Evolutionary conservation across 2,888 invertebrate genomes (phyloP), one percentile per base, ranked within the genome.

Genomic region (Isoperla grammatica): DNA sequence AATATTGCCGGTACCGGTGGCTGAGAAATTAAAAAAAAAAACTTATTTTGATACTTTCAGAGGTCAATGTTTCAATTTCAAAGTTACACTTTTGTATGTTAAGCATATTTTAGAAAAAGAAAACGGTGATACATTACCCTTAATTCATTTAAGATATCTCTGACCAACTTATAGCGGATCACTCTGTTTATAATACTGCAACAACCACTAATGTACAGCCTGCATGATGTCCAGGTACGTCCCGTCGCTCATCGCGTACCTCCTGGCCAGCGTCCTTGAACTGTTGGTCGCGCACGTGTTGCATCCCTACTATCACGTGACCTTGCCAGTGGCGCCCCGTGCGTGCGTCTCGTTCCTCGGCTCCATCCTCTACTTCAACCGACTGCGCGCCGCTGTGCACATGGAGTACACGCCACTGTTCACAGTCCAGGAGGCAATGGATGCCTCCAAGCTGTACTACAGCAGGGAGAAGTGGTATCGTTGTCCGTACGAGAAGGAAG

Each of bases 311-410:
- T 29, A 29, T 8, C 13, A 49, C 1, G n/a, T 63, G 2, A 37
- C 54, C 20, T 50, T 77, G 15, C 68, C 72, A 39, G 59, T 72
- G 5, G 74, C 77, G 1, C 74, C 75, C 6, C 71, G 76, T 2
- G 73, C 74, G 29, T 67, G 77, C n/a, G 72, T 78, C n/a, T 74
- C 77, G 6, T 79, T 75, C 64, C 72, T 78, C n/a, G 74, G 81
- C 55, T 83, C 80, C 17, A 78, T 80, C 60, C 69, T 83, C 48
- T 76, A 81, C 69, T 83, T 81, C 69, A 83, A 78, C 67, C 76
- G 83, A 4, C 72, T 78, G 37, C 78, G 83, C 64, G 82, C 84
- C 4, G 78, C 78, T 20, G 76, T 80, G 50, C 66, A 74, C 57
- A 69, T 81, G 17, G 70, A 74, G 29, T 82, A 79, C 65, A 67